Base-by-base conservation (phyloP, 2,797 vertebrate genomes). In the Cichlasoma orientale region DNA sequence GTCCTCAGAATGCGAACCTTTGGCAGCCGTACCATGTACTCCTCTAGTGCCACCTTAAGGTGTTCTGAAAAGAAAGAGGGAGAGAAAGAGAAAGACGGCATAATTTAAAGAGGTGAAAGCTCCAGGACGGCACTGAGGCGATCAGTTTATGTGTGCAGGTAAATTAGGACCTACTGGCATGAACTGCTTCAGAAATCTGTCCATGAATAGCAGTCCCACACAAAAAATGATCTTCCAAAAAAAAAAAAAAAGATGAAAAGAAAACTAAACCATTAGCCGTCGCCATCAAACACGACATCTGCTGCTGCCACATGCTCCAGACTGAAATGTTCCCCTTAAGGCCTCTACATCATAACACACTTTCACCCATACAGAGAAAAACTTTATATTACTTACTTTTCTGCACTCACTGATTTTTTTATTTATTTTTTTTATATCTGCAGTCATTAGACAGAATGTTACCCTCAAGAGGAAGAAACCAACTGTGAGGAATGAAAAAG, bases 1-100 rank as follows among this genome's bases (percentile, higher is more conserved):
- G 97, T 98, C 44, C 98, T 95, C 80, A 99, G 91, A 89, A 99
- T 98, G 47, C 97, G 95, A 21, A 99, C 98, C 1, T 96, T 98
- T 0, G 96, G 96, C 88, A 99, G 86, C 5, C 94, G 96, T 1
- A 95, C 92, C 98, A 99, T 97, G 87, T 99, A 99, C 82, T 98
- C 96, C 63, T 99, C 97, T 23, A 99, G 94, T 0, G 95, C 94
- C 19, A 92, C 95, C 94, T 98, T 99, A 31, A 99, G 95, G 88
- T 99, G 98, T 5, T 97, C 98, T 99, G 92, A 1, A 71, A 36
- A 66, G 27, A 59, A 3, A 59, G 14, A 41, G 2, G 72, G 3
- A 33, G 29, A 66, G 3, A 4, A 27, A 27, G 3, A 27, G 27
- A 27, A 27, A 27, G 5, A 29, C 2, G 16, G 19, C 2, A 16